Evolutionary conservation across 2,113 vertebrate genomes (phyloP).

Genomic region (Austrofundulus limnaeus): DNA sequence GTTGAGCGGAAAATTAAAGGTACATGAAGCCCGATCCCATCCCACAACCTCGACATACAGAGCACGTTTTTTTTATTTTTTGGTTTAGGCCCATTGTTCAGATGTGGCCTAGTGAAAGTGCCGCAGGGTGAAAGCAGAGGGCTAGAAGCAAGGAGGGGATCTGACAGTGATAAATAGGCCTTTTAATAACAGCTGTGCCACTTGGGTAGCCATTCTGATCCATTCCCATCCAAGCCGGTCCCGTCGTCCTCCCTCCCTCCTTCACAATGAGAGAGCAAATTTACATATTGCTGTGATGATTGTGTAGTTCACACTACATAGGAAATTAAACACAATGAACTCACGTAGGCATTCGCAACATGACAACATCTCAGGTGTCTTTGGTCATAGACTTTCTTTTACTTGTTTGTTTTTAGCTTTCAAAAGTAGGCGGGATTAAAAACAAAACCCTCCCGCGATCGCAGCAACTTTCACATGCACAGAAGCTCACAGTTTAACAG

Average conservation of each 20-base stretch:
- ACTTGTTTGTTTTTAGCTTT: constrained; percentile 38
- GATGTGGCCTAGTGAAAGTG: constrained; percentile 76
- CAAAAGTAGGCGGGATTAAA: constrained; percentile 18
- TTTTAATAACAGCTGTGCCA: constrained; percentile 86
- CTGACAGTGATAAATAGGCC: constrained; percentile 87
- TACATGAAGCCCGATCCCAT: constrained; percentile 55
- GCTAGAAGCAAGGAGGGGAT: constrained; percentile 75
- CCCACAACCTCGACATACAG: constrained; percentile 34
- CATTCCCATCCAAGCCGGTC: constrained; percentile 63
- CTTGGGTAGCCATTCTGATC: constrained; percentile 78
- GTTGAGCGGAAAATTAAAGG: constrained; percentile 83
- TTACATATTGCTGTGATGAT: constrained; percentile 64
- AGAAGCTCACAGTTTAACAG: constrained; percentile 68
- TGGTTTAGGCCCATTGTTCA: constrained; percentile 77
- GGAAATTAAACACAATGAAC: constrained; percentile 44
- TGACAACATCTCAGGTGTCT: constrained; percentile 11
- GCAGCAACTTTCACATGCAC: constrained; percentile 13
- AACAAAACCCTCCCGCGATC: not conserved
- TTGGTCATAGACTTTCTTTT: constrained; percentile 4
- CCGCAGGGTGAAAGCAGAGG: constrained; percentile 72
- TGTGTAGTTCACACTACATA: constrained; percentile 42
- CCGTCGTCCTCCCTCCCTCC: constrained; percentile 45
- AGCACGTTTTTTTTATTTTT: constrained; percentile 55
- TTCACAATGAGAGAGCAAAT: constrained; percentile 59
- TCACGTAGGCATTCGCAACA: constrained; percentile 13